Conservation (phyloP, 2,797 vertebrate genomes). For the Eutrigla gurnardus region DNA sequence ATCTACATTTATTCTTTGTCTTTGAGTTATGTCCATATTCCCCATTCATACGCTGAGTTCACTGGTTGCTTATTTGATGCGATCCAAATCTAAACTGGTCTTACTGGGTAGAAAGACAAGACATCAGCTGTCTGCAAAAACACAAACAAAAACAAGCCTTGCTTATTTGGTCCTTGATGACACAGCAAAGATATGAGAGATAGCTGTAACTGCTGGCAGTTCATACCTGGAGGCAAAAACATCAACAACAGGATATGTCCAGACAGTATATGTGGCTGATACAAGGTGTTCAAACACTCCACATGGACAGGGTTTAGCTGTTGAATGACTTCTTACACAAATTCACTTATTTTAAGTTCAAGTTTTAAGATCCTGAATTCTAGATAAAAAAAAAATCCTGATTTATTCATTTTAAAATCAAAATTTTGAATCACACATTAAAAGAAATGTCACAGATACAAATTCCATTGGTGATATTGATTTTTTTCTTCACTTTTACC, state of each 20-base stretch:
- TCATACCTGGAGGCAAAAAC: constrained; percentile 61
- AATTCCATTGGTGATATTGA: neutral
- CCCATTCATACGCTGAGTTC: neutral
- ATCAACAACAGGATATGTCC: constrained; percentile 33
- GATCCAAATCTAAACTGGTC: constrained; percentile 36
- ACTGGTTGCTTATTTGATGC: neutral
- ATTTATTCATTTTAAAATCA: too few species aligned
- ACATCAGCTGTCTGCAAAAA: constrained; percentile 51
- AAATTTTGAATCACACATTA: neutral
- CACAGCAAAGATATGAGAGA: constrained; percentile 68
- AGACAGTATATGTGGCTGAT: neutral
- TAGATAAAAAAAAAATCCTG: too few species aligned
- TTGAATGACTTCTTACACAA: neutral
- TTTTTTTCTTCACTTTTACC: neutral
- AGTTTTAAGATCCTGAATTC: neutral
- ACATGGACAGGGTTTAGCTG: neutral
- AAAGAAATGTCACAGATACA: neutral
- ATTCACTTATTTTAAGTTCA: neutral
- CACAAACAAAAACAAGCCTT: constrained; percentile 39
- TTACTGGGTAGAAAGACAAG: constrained; percentile 42
- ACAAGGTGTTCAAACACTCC: constrained; percentile 5
- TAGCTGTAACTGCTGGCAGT: constrained; percentile 49
- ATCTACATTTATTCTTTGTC: neutral
- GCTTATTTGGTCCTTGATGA: constrained; percentile 59
- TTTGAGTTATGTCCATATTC: neutral